Percentiles rank a stretch among this genome's conserved stretches.
Evolutionary conservation across 1,140 invertebrate species (phyloP).

Genomic region (Arion vulgaris): DNA sequence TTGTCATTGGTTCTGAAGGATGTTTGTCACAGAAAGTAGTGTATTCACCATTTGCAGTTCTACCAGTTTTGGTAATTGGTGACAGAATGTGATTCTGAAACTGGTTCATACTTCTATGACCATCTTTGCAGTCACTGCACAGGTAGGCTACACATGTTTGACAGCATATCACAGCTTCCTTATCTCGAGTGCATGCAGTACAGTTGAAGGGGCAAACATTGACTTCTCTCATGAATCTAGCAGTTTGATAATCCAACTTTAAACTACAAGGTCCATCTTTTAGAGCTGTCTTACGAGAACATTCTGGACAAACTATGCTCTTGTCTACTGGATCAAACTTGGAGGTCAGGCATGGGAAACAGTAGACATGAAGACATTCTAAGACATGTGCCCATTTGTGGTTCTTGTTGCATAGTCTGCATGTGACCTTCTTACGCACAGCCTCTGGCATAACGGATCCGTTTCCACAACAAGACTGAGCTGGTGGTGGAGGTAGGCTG

Average conservation of each 20-base stretch:
- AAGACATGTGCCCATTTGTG: conserved; percentile 30
- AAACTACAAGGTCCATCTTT: conserved; percentile 10
- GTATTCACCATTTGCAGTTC: conserved; percentile 1
- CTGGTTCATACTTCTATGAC: conserved; percentile 26
- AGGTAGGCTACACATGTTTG: conserved; percentile 19
- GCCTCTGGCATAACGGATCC: not conserved
- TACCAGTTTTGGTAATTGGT: conserved; percentile 19
- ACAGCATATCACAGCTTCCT: conserved; percentile 29
- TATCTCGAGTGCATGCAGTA: conserved; percentile 13
- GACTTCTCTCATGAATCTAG: conserved; percentile 3
- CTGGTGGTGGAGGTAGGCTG: conserved; percentile 5
- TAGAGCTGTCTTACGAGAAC: not conserved
- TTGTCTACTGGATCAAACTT: not conserved
- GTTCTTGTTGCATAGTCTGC: not conserved
- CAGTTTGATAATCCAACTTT: conserved; percentile 1
- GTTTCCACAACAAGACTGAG: not conserved
- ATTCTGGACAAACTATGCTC: conserved; percentile 14
- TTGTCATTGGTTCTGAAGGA: not conserved
- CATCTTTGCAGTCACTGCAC: conserved; percentile 17
- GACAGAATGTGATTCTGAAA: conserved; percentile 16
- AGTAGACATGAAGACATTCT: conserved; percentile 28
- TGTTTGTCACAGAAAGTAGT: conserved; percentile 18
- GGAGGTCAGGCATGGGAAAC: conserved; percentile 18
- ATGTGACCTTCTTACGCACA: not conserved
- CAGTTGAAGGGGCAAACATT: conserved; percentile 19